Conservation (phyloP, 64 coral and sea anemone species). For the Orbicella faveolata region DNA sequence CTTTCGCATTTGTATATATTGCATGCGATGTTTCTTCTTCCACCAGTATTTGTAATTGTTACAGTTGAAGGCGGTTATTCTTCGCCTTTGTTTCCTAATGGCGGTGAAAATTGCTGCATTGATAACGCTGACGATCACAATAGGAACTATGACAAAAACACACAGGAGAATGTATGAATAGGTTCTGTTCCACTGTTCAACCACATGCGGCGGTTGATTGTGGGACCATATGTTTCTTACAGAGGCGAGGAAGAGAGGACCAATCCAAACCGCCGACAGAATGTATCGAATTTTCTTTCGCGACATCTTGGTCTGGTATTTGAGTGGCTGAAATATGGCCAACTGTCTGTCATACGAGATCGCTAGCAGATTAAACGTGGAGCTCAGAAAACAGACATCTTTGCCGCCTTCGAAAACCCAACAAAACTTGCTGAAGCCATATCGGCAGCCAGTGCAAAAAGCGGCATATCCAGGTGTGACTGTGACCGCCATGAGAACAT, state of each 20-base stretch:
- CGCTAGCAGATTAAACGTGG: conserved; percentile 73
- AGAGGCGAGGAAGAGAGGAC: conserved; percentile 18
- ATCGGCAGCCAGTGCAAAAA: conserved; percentile 42
- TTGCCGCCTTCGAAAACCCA: conserved; percentile 81
- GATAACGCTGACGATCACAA: conserved; percentile 43
- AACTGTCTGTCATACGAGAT: conserved; percentile 76
- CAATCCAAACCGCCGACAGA: conserved; percentile 49
- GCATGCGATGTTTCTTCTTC: neutral
- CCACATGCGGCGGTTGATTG: neutral
- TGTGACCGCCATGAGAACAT: conserved; percentile 33
- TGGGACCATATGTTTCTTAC: conserved; percentile 58
- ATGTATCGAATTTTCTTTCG: conserved; percentile 35
- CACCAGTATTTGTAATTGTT: neutral
- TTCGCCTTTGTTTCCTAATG: conserved; percentile 62
- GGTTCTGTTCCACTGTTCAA: conserved; percentile 32
- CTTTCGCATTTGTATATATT: conserved; percentile 33
- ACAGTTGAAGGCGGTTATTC: neutral
- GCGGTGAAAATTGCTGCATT: conserved; percentile 56
- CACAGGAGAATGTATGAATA: conserved; percentile 64
- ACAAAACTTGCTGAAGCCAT: conserved; percentile 30
- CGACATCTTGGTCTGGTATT: conserved; percentile 67
- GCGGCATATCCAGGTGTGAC: conserved; percentile 57
- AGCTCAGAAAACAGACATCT: conserved; percentile 64
- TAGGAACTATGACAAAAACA: conserved; percentile 72
- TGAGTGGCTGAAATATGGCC: conserved; percentile 76